Percentiles rank a stretch among this genome's conserved stretches.
Evolutionary conservation across 2,113 vertebrate species (phyloP).

Genomic region (Sander lucioperca): DNA sequence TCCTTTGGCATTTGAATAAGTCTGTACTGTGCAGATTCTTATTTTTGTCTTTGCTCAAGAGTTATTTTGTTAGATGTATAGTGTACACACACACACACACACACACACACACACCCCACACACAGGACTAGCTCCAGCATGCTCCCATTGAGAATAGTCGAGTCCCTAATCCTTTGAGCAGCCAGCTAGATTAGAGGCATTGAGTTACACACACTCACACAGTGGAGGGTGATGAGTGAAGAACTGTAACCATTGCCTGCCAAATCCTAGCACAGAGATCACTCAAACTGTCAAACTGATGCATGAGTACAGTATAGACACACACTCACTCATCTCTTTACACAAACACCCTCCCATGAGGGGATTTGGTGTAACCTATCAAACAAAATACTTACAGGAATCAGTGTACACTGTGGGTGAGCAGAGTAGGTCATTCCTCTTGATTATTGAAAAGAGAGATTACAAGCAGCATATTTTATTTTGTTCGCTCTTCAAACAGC

Average conservation of each 20-base stretch:
- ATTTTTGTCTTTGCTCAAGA: slow-evolving; percentile 47
- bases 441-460: slow-evolving; percentile 73
- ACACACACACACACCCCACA: slow-evolving; percentile 48
- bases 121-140: slow-evolving; percentile 73
- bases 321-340: slow-evolving; percentile 72
- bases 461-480: slow-evolving; percentile 77
- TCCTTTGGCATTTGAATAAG: slow-evolving; percentile 44
- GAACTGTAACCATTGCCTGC: slow-evolving; percentile 72
- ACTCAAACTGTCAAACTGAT: slow-evolving; percentile 75
- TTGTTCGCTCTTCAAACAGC: slow-evolving; percentile 72
- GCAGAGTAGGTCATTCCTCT: slow-evolving; percentile 50
- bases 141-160: slow-evolving; percentile 74
- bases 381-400: slow-evolving; percentile 80
- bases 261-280: slow-evolving; percentile 80
- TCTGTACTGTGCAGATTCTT: slow-evolving; percentile 39
- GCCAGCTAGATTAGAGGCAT: slow-evolving; percentile 84
- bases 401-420: slow-evolving; percentile 47
- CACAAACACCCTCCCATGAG: slow-evolving; percentile 71
- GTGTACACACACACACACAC: slow-evolving; percentile 26
- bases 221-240: slow-evolving; percentile 83
- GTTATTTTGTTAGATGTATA: slow-evolving; percentile 56
- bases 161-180: slow-evolving; percentile 80
- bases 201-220: slow-evolving; percentile 82
- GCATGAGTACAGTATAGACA: slow-evolving; percentile 69
- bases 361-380: slow-evolving; percentile 79